Evolutionary conservation across 2,113 vertebrate species (phyloP).

Genomic region (Microcebus ravelobensis): DNA sequence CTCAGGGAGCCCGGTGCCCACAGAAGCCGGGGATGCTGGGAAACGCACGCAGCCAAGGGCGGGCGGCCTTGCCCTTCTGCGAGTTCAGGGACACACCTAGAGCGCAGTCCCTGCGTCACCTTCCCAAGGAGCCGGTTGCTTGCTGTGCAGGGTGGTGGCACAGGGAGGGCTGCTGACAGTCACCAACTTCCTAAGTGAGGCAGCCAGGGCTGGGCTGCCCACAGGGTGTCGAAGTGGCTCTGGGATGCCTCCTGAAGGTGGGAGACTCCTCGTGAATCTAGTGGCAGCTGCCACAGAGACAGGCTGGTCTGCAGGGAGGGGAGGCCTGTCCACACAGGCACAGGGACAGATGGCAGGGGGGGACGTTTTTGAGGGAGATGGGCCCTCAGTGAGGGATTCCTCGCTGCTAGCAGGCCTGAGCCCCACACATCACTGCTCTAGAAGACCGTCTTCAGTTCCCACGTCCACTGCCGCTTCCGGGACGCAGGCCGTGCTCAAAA

Average conservation of each 20-base stretch:
- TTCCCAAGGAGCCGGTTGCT: neutral
- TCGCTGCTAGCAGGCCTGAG: too few species aligned
- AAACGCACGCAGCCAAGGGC: fast-evolving
- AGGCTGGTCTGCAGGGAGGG: neutral
- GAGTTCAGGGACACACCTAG: neutral
- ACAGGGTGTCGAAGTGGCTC: fast-evolving
- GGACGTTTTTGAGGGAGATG: neutral
- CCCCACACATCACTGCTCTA: neutral
- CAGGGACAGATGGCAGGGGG: neutral
- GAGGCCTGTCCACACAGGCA: neutral
- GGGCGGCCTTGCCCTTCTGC: neutral
- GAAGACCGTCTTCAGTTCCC: neutral
- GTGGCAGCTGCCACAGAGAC: too few species aligned
- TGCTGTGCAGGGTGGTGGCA: neutral
- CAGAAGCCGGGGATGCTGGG: neutral
- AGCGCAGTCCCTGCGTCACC: neutral
- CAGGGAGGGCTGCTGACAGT: neutral
- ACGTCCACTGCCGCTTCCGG: too few species aligned
- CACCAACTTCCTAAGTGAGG: neutral
- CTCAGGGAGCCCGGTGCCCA: neutral
- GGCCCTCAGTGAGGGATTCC: neutral
- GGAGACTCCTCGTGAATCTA: fast-evolving
- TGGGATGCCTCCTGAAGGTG: neutral
- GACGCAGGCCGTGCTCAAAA: neutral
- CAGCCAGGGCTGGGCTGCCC: neutral